phyloP scores from a whole-genome alignment of 2,113 vertebrate species.

The Mesoclemmys tuberculata region DNA sequence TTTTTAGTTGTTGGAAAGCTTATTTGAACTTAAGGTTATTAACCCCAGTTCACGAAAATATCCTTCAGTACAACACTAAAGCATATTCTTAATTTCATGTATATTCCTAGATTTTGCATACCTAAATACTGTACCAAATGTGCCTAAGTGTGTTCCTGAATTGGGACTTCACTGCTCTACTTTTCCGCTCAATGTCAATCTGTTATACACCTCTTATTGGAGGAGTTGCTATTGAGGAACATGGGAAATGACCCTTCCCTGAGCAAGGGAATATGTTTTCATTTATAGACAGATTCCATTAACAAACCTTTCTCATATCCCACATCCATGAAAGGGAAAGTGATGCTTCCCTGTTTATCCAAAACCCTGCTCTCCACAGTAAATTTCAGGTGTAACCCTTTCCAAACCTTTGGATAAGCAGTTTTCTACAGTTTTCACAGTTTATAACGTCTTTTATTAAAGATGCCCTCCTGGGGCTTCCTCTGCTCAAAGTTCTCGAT shows the following conservation, averaged over 20 bases:
- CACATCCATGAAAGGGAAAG: not conserved
- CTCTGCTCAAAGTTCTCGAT: not conserved
- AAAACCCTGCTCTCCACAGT: not conserved
- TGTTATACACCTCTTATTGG: not conserved
- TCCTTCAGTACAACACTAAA: not conserved
- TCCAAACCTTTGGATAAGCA: slow-evolving; percentile 4
- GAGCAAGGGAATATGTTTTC: not conserved
- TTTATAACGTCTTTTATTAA: not conserved
- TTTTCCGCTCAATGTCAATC: not conserved
- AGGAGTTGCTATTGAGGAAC: not conserved
- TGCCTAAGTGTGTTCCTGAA: not conserved
- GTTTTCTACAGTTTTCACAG: not conserved
- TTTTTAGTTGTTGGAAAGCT: not conserved
- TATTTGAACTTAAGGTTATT: not conserved
- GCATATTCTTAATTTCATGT: not conserved
- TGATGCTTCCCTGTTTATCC: not conserved
- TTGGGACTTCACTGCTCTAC: not conserved
- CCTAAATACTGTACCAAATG: not conserved
- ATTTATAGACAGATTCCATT: not conserved
- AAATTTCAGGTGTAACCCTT: slow-evolving; percentile 17
- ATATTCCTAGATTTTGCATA: not conserved
- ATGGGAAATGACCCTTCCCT: not conserved
- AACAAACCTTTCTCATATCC: not conserved
- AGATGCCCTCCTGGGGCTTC: not conserved
- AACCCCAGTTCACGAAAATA: not conserved